Evolutionary conservation across 2,888 invertebrate genomes (phyloP).

Genomic region (Lamellibrachia satsuma): DNA sequence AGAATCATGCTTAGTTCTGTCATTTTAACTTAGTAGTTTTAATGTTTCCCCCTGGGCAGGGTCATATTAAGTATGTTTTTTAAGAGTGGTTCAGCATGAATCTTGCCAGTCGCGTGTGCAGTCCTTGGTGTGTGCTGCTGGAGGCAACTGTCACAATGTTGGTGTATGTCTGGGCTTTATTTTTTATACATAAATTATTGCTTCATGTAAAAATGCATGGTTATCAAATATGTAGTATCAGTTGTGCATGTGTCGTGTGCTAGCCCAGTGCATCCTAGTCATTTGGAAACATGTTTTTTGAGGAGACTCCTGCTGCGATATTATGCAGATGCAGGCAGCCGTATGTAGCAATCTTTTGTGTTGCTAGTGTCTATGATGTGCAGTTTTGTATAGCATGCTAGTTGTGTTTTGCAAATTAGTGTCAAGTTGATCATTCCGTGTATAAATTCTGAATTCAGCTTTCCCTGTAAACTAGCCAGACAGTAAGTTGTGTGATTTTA

Average conservation of each 20-base stretch:
- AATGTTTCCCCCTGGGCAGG: background rate
- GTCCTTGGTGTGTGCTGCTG: background rate
- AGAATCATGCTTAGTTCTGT: background rate
- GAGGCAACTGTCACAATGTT: background rate
- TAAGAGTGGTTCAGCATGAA: background rate
- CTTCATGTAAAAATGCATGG: background rate
- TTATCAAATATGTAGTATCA: background rate
- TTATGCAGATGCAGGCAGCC: background rate
- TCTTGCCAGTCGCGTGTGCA: background rate
- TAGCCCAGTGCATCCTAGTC: background rate
- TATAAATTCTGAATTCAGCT: slow-evolving; percentile 13
- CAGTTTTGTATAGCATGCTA: background rate
- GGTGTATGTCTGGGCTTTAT: background rate
- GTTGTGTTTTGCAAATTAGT: background rate
- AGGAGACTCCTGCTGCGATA: background rate
- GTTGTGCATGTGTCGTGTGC: background rate
- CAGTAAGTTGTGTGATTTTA: background rate
- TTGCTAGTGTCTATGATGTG: background rate
- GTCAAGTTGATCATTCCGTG: slow-evolving; percentile 10
- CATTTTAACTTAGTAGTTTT: background rate
- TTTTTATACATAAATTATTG: slow-evolving; percentile 13
- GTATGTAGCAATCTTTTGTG: background rate
- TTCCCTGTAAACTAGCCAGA: background rate
- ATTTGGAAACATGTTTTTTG: slow-evolving; percentile 1
- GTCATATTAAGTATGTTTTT: background rate